Evolutionary conservation across 2,113 vertebrate genomes (phyloP).

Genomic region (Chamaetylas fuelleborni): DNA sequence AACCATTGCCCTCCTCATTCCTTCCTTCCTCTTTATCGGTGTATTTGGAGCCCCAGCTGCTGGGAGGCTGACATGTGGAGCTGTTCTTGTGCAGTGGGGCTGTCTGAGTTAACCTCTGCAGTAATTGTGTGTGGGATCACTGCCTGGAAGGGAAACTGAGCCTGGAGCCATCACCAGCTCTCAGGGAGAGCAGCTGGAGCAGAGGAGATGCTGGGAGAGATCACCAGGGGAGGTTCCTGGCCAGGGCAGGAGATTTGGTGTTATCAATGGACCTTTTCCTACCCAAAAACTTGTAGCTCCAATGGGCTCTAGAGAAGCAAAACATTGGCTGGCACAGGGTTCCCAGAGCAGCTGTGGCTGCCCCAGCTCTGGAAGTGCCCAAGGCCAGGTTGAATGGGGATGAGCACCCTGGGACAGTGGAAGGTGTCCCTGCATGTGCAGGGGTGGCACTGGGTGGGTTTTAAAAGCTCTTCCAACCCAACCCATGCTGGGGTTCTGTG

Average conservation of each 20-base stretch:
- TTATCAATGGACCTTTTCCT: not conserved
- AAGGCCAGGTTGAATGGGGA: not conserved
- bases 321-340: not conserved
- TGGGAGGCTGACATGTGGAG: not conserved
- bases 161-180: not conserved
- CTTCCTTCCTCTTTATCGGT: not conserved
- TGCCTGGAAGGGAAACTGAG: not conserved
- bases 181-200: not conserved
- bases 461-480: not conserved
- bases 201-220: not conserved
- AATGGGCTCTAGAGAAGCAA: not conserved
- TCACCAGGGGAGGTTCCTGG: not conserved
- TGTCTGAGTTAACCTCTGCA: not conserved
- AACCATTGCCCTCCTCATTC: not conserved
- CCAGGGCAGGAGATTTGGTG: not conserved
- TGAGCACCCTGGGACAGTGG: rapidly evolving
- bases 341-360: not conserved
- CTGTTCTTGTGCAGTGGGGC: not conserved
- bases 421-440: not conserved
- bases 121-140: rapidly evolving
- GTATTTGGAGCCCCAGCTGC: not conserved
- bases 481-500: not conserved
- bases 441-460: rapidly evolving
- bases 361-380: rapidly evolving
- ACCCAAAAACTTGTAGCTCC: not conserved